Evolutionary conservation across 2,797 vertebrate genomes (phyloP).

Genomic region (Platyrinchus mystaceus): DNA sequence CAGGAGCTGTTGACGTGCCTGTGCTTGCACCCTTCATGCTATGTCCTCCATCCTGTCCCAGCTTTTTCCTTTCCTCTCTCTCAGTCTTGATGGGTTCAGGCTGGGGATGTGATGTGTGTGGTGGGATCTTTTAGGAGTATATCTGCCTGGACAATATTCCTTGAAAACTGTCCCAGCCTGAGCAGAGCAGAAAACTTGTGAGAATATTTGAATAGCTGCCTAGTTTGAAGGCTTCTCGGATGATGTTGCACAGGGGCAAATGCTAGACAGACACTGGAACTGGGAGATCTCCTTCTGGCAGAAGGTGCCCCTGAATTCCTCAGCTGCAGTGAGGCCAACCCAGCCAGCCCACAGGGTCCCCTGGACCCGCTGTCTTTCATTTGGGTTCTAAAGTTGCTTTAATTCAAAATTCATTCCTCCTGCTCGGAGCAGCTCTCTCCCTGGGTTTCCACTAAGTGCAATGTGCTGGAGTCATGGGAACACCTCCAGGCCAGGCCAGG

Average conservation of each 20-base stretch:
- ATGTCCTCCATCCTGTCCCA: conserved; percentile 29
- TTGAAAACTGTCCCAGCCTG: neutral
- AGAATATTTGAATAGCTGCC: neutral
- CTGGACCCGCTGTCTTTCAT: fast-evolving
- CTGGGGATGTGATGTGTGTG: neutral
- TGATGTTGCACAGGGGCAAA: neutral
- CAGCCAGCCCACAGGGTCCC: neutral
- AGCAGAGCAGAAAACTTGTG: neutral
- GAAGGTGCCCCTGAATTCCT: neutral
- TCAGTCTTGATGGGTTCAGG: neutral
- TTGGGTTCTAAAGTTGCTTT: neutral
- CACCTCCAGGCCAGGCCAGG: neutral
- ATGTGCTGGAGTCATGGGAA: neutral
- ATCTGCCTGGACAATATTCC: neutral
- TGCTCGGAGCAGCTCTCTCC: neutral
- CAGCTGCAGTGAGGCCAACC: neutral
- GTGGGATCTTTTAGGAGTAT: neutral
- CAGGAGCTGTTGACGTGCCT: conserved; percentile 37
- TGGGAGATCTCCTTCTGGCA: neutral
- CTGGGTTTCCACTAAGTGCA: neutral
- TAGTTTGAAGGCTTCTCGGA: neutral
- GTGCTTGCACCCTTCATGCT: conserved; percentile 34
- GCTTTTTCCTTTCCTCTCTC: neutral
- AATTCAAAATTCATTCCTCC: neutral
- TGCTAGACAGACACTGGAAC: neutral